These are phyloP conservation scores for Melopsittacus undulatus DNA, from an alignment of 2,797 vertebrate species.

Conservation along the genomic window DNA sequence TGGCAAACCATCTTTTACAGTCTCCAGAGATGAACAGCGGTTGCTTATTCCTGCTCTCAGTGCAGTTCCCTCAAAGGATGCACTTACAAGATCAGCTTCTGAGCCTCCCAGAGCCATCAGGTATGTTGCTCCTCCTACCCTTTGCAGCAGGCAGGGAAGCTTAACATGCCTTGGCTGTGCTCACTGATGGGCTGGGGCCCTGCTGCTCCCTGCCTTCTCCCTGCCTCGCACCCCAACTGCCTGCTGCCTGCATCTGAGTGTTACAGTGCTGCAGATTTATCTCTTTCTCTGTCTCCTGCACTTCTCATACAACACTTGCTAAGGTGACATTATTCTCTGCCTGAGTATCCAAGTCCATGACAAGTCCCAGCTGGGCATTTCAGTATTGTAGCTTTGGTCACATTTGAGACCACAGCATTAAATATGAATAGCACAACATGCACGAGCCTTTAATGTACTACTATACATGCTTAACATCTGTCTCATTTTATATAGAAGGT, in stretches of 20 bases:
- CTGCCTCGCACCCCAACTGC: neutral
- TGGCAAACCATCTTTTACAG: neutral
- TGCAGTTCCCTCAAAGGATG: neutral
- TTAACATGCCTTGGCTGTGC: fast-evolving
- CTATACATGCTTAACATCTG: neutral
- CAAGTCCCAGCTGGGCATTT: neutral
- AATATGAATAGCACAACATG: neutral
- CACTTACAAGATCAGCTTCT: neutral
- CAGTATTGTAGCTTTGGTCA: neutral
- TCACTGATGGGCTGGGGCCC: neutral
- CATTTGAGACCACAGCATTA: neutral
- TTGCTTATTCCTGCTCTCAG: neutral
- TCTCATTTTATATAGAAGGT: neutral
- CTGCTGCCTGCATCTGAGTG: neutral
- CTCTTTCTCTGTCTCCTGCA: neutral
- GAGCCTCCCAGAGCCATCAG: neutral
- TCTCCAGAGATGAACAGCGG: neutral
- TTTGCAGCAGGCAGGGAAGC: neutral
- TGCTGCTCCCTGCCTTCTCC: neutral
- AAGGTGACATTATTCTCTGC: neutral
- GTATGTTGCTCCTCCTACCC: neutral
- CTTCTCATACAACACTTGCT: neutral
- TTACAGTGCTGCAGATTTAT: neutral
- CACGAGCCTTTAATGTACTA: neutral
- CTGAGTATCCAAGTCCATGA: neutral